Percentiles rank a stretch among this genome's conserved stretches.
phyloP scores from a whole-genome alignment of 2,888 invertebrate genomes.

The Phyto melanocephala region DNA sequence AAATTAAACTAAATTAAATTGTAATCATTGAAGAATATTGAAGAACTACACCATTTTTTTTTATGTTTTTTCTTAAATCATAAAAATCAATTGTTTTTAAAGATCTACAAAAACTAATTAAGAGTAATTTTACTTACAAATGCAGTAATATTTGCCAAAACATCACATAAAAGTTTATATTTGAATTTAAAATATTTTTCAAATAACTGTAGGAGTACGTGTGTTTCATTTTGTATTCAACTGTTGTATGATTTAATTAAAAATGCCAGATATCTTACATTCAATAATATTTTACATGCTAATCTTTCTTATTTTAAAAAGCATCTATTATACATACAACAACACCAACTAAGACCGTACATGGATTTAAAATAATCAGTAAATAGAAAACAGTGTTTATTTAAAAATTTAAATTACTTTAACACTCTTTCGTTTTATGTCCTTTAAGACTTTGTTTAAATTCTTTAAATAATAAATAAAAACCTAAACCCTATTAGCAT shows the following conservation, averaged over 20 bases:
- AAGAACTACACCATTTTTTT: too few species aligned
- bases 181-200: background rate
- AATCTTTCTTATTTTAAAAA: background rate
- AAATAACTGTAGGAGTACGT: too few species aligned
- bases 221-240: background rate
- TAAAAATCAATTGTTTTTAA: background rate
- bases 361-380: background rate
- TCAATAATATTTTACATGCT: background rate
- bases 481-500: slow-evolving; percentile 50
- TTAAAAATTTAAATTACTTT: slow-evolving; percentile 15
- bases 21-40: too few species aligned
- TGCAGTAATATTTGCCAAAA: background rate
- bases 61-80: background rate
- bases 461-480: slow-evolving; percentile 48
- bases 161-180: background rate
- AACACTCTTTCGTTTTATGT: background rate
- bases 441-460: background rate
- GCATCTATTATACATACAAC: background rate
- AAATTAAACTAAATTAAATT: too few species aligned
- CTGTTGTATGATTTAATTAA: slow-evolving; percentile 11
- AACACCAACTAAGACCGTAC: background rate
- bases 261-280: slow-evolving; percentile 1
- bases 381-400: background rate
- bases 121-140: background rate
- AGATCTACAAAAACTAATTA: background rate